phyloP scores from a whole-genome alignment of 2,888 invertebrate species.

The Pseudococcus jackbeardsleyi region DNA sequence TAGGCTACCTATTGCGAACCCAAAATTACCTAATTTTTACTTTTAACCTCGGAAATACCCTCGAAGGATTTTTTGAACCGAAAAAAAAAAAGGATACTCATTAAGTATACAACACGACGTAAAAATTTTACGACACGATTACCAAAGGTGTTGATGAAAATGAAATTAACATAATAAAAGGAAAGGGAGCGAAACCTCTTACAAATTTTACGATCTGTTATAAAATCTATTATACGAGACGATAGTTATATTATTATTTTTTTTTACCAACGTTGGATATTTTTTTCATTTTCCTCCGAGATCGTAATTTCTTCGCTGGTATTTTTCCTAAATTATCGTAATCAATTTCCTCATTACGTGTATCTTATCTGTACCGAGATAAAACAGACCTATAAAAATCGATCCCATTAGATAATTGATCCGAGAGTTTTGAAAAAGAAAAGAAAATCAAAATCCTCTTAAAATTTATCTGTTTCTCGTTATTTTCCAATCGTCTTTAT shows the following conservation, averaged over 20 bases:
- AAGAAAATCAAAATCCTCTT: neutral
- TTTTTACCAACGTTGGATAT: too few relatives aligned
- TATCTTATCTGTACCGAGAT: neutral
- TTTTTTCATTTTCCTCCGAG: neutral
- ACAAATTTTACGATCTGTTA: slow-evolving; percentile 17
- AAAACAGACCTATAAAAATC: too few relatives aligned
- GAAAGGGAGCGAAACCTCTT: slow-evolving; percentile 36
- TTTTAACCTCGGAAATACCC: neutral
- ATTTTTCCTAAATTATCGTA: neutral
- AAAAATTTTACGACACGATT: slow-evolving; percentile 22
- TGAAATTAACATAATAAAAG: slow-evolving; percentile 18
- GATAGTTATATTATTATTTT: too few relatives aligned
- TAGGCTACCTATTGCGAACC: neutral
- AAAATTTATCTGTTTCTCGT: neutral
- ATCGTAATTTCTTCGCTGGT: neutral
- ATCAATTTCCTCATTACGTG: neutral
- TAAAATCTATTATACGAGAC: neutral
- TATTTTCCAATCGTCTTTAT: neutral
- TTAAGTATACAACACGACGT: neutral
- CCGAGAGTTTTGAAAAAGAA: neutral
- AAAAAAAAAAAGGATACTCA: neutral
- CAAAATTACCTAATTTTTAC: neutral
- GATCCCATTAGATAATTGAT: too few relatives aligned
- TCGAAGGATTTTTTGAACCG: neutral
- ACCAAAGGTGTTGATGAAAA: slow-evolving; percentile 12